A percentile compares a stretch with the other conserved stretches of the same genome.
phyloP scores from a whole-genome alignment of 2,113 vertebrate species.

The Ascaphus truei region DNA sequence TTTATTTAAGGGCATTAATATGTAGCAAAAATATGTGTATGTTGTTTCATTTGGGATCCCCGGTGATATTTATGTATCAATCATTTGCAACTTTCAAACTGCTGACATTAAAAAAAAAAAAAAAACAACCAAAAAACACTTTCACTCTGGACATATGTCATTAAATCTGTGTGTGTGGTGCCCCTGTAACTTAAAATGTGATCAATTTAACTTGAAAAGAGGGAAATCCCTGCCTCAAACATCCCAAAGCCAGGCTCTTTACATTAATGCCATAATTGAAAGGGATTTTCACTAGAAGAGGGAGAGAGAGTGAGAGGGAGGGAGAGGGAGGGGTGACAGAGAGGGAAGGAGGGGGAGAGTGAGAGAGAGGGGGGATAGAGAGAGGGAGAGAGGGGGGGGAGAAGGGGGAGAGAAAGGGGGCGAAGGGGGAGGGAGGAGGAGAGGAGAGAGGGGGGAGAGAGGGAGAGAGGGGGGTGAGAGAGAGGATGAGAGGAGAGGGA shows the following conservation, averaged over 20 bases:
- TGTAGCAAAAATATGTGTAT: too few species aligned
- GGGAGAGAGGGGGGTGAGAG: neutral
- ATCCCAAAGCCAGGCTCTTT: slow-evolving; percentile 39
- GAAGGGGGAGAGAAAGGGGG: neutral
- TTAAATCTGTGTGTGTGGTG: slow-evolving; percentile 14
- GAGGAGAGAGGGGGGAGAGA: neutral
- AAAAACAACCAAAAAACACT: too few species aligned
- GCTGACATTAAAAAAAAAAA: too few species aligned
- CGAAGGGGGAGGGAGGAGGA: neutral
- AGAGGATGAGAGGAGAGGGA: neutral
- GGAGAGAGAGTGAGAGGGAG: neutral
- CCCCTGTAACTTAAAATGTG: slow-evolving; percentile 39
- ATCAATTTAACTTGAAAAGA: slow-evolving; percentile 52
- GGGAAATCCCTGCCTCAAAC: slow-evolving; percentile 51
- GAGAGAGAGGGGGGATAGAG: neutral
- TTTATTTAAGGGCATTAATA: too few species aligned
- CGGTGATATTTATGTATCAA: too few species aligned
- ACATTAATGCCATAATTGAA: slow-evolving; percentile 61
- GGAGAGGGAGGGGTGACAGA: neutral
- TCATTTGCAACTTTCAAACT: too few species aligned
- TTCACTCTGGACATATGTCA: too few species aligned
- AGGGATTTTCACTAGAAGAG: slow-evolving; percentile 62
- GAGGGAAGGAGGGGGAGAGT: neutral
- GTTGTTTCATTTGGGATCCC: too few species aligned
- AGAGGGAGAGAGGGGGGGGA: neutral